Conservation (phyloP, 1,140 invertebrate genomes). For the Leguminivora glycinivorella region DNA sequence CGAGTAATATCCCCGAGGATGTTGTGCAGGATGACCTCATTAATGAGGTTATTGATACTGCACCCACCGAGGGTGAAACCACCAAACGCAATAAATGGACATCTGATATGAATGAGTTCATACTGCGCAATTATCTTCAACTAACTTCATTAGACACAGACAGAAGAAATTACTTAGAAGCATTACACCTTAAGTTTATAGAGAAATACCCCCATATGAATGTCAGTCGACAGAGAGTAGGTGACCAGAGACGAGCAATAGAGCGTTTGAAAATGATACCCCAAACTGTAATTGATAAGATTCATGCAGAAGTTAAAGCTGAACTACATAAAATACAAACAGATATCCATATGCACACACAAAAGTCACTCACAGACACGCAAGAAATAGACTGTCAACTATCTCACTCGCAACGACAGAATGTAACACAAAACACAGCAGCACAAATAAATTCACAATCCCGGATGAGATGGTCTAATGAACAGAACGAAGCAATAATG, state of each 20-base stretch:
- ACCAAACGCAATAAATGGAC: slow-evolving; percentile 13
- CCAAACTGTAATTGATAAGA: not conserved
- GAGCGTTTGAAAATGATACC: not conserved
- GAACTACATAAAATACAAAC: not conserved
- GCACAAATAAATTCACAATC: too few species aligned
- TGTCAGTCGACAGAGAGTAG: slow-evolving; percentile 18
- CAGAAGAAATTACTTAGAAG: not conserved
- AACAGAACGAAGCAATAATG: not conserved
- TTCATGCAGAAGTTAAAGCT: not conserved
- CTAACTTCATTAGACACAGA: slow-evolving; percentile 11
- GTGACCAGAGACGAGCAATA: slow-evolving; percentile 5
- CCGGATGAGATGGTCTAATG: not conserved
- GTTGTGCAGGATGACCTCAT: slow-evolving; percentile 9
- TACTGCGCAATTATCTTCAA: slow-evolving; percentile 1
- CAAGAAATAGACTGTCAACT: too few species aligned
- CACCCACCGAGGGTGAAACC: not conserved
- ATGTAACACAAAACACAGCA: too few species aligned
- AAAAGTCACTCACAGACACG: too few species aligned
- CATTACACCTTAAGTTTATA: slow-evolving; percentile 20
- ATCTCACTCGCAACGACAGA: too few species aligned
- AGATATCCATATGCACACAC: too few species aligned
- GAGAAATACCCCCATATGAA: slow-evolving; percentile 8
- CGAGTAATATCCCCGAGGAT: not conserved
- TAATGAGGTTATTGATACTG: not conserved
- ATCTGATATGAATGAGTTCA: slow-evolving; percentile 20